Evolutionary conservation across 2,113 vertebrate species (phyloP).

Genomic region (Ptyas mucosa): DNA sequence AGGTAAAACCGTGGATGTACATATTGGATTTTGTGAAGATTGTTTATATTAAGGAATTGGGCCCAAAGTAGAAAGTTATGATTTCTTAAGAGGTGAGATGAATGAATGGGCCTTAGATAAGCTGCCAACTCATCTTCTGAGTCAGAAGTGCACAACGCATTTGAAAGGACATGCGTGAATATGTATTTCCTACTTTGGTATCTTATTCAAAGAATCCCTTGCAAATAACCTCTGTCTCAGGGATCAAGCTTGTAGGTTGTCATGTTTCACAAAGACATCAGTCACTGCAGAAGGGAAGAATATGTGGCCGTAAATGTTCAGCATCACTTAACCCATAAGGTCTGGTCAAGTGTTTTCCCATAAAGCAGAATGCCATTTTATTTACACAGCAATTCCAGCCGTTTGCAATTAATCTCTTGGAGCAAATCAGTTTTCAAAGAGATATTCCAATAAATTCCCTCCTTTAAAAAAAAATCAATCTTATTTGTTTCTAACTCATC

Average conservation of each 20-base stretch:
- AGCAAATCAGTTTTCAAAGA: slow-evolving; percentile 9
- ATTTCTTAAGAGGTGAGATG: background rate
- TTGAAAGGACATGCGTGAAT: background rate
- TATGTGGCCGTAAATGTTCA: background rate
- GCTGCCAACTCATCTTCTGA: background rate
- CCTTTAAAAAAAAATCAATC: background rate
- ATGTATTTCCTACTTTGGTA: background rate
- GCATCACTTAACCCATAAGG: background rate
- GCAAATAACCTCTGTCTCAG: background rate
- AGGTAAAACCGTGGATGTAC: background rate
- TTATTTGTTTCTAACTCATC: background rate
- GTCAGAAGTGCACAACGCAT: background rate
- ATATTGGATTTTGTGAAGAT: background rate
- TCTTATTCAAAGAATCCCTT: background rate
- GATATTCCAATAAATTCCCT: background rate
- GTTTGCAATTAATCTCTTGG: background rate
- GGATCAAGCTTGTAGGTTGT: background rate
- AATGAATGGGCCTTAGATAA: background rate
- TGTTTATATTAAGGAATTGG: background rate
- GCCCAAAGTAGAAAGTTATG: background rate
- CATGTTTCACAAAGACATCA: slow-evolving; percentile 5
- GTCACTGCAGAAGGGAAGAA: background rate
- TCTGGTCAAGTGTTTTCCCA: background rate
- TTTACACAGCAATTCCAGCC: background rate
- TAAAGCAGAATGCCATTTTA: background rate